Evolutionary conservation across 2,797 vertebrate genomes (phyloP).

Genomic region (Helarctos malayanus): DNA sequence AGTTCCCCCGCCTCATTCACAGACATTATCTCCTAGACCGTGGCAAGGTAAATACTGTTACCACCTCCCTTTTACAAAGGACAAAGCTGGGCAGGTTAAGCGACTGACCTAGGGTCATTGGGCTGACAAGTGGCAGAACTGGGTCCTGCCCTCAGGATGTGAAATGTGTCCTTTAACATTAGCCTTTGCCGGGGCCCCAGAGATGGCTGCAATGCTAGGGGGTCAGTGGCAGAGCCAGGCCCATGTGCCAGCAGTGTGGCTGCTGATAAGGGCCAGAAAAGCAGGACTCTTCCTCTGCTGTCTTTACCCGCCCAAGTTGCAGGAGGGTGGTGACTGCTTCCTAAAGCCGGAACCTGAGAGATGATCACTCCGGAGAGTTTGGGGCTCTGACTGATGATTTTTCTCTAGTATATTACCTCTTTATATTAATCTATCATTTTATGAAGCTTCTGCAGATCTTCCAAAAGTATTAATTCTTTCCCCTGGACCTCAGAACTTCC

Average conservation of each 20-base stretch:
- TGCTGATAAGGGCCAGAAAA: neutral
- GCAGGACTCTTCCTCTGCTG: no score
- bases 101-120: neutral
- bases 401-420: neutral
- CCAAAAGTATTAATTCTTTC: neutral
- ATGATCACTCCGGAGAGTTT: no score
- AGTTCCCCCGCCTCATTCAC: neutral
- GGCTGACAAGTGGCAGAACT: neutral
- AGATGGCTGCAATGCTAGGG: neutral
- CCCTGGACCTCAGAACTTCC: neutral
- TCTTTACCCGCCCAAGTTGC: rapidly evolving
- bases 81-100: neutral
- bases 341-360: neutral
- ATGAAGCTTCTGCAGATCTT: neutral
- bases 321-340: no score
- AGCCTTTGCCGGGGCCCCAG: neutral
- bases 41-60: neutral
- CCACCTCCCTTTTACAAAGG: neutral
- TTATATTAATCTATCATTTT: neutral
- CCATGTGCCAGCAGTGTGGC: neutral
- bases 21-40: neutral
- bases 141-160: neutral
- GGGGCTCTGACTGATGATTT: neutral
- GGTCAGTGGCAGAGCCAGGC: neutral
- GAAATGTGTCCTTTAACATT: neutral